These are phyloP conservation scores for Corvus moneduloides DNA, from an alignment of 2,113 vertebrate species.

Conservation along the genomic window DNA sequence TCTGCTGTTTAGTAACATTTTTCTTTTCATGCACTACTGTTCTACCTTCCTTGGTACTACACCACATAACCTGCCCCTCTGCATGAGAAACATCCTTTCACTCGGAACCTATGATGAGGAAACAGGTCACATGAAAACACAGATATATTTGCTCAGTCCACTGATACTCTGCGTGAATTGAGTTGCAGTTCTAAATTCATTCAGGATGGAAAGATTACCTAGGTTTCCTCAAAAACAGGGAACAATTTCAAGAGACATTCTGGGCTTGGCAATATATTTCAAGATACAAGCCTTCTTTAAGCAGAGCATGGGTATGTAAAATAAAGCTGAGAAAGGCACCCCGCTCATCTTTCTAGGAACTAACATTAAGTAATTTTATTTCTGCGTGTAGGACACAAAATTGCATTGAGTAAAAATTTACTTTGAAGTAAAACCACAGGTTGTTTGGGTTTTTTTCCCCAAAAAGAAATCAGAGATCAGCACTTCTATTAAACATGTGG, in stretches of 20 bases:
- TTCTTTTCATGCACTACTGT: background rate
- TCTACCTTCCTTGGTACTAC: background rate
- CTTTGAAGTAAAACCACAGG: background rate
- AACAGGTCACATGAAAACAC: background rate
- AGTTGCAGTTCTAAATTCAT: background rate
- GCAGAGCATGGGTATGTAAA: background rate
- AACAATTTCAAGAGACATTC: background rate
- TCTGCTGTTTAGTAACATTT: background rate
- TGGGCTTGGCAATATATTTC: background rate
- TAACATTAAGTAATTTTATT: background rate
- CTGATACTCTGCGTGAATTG: background rate
- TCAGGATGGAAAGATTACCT: background rate
- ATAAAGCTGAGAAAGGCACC: background rate
- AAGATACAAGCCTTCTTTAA: background rate
- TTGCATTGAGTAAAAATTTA: background rate
- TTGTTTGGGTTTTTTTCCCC: background rate
- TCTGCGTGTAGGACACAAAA: background rate
- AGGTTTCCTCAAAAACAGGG: background rate
- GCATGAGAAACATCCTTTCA: background rate
- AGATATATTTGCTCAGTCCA: background rate
- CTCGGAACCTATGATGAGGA: background rate
- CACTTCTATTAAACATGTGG: background rate
- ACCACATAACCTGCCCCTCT: background rate
- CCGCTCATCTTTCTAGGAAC: conserved; percentile 26
- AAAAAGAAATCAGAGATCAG: background rate